phyloP scores from a whole-genome alignment of 2,888 invertebrate genomes.

The Xanthorhoe designata region DNA sequence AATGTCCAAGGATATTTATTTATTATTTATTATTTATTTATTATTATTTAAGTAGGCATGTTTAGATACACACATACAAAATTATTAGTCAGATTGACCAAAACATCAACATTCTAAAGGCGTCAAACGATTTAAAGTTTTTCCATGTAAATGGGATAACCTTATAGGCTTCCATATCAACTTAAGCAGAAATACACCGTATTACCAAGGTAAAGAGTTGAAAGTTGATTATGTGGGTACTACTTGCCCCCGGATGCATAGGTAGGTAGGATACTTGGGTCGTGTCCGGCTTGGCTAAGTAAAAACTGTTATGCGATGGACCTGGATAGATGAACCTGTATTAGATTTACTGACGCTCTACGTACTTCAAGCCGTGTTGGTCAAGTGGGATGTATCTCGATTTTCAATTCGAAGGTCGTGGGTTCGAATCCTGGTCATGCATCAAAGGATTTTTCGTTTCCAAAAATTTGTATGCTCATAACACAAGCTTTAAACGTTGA shows the following conservation, averaged over 20 bases:
- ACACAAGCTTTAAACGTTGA: too few species aligned
- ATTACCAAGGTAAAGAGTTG: constrained; percentile 11
- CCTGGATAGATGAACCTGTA: constrained; percentile 41
- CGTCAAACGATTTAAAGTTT: constrained; percentile 23
- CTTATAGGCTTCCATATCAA: background rate
- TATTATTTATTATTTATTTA: too few species aligned
- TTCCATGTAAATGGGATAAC: constrained; percentile 28
- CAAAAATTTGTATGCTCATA: too few species aligned
- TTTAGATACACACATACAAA: background rate
- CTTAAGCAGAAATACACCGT: constrained; percentile 1
- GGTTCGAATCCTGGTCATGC: too few species aligned
- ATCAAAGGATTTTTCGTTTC: too few species aligned
- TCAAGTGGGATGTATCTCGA: constrained; percentile 20
- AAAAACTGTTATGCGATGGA: constrained; percentile 41
- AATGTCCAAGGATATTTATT: too few species aligned
- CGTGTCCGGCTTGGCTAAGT: constrained; percentile 38
- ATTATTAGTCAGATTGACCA: background rate
- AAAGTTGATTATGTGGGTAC: constrained; percentile 27
- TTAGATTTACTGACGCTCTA: constrained; percentile 36
- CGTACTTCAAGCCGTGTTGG: constrained; percentile 7
- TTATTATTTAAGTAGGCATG: too few species aligned
- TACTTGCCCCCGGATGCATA: constrained; percentile 38
- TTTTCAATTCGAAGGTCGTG: background rate
- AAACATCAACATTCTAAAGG: constrained; percentile 27
- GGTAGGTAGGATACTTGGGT: constrained; percentile 36